These are phyloP conservation scores for Cotesia chilonis DNA, from an alignment of 1,140 invertebrate species.

Conservation along the genomic window DNA sequence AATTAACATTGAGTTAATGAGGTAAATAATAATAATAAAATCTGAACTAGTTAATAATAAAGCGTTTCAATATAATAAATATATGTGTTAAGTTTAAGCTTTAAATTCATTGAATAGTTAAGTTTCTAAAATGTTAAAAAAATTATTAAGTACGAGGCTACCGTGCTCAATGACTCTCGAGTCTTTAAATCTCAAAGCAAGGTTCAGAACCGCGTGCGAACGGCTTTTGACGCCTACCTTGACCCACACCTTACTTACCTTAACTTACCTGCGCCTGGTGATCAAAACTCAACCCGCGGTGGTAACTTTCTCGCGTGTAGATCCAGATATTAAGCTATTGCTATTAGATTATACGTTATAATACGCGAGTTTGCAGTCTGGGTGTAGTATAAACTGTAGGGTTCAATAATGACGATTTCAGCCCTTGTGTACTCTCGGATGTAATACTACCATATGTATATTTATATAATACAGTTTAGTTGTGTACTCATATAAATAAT, in stretches of 20 bases:
- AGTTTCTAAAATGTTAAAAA: constrained; percentile 1
- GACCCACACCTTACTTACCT: constrained; percentile 22
- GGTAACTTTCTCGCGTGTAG: constrained; percentile 59
- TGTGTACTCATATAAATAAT: background rate
- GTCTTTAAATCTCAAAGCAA: constrained; percentile 36
- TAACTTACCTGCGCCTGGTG: constrained; percentile 1
- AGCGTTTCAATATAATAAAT: no score
- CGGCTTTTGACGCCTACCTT: constrained; percentile 36
- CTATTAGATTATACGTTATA: constrained; percentile 47
- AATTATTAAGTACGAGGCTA: constrained; percentile 32
- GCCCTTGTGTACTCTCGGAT: background rate
- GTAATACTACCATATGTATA: no score
- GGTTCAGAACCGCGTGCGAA: constrained; percentile 31
- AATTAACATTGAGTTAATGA: no score
- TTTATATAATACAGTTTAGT: background rate
- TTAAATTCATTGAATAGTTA: background rate
- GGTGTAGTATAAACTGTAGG: no score
- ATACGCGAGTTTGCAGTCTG: background rate
- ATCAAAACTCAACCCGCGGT: constrained; percentile 51
- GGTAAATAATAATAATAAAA: no score
- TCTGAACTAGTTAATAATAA: no score
- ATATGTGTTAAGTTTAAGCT: background rate
- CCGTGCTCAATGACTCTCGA: constrained; percentile 17
- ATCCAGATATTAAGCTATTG: constrained; percentile 59
- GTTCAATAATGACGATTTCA: background rate